A percentile compares a stretch with the other conserved stretches of the same genome.
These are phyloP conservation scores for Acrocera orbiculus DNA, from an alignment of 2,888 invertebrate genomes.

Conservation along the genomic window DNA sequence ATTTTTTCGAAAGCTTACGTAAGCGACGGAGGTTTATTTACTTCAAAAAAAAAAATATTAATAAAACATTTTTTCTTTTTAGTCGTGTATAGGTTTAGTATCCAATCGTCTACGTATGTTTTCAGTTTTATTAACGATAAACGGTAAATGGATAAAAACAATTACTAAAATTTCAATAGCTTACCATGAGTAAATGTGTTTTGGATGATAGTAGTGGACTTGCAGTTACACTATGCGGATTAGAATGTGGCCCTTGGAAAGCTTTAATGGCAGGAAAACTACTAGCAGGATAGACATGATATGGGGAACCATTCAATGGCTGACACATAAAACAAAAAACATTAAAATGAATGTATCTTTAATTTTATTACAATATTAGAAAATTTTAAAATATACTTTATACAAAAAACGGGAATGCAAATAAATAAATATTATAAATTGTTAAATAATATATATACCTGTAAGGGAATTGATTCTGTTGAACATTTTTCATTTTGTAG, in stretches of 20 bases:
- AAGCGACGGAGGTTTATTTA: too few relatives aligned
- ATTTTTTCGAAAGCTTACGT: too few relatives aligned
- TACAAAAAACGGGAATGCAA: conserved; percentile 2
- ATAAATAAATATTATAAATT: not conserved
- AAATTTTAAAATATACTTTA: too few relatives aligned
- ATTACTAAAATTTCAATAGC: conserved; percentile 6
- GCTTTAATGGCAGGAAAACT: conserved; percentile 43
- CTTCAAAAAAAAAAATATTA: conserved; percentile 6
- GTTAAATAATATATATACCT: conserved; percentile 32
- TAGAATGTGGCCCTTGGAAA: conserved; percentile 33
- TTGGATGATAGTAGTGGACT: conserved; percentile 27
- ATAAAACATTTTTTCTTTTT: too few relatives aligned
- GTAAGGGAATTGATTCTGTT: conserved; percentile 42
- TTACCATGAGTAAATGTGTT: conserved; percentile 17
- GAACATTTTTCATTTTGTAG: conserved; percentile 35
- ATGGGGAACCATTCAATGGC: conserved; percentile 48
- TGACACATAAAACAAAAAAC: conserved; percentile 18
- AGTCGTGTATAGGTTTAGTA: too few relatives aligned
- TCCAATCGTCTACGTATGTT: too few relatives aligned
- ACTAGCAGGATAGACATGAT: conserved; percentile 52
- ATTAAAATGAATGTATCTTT: too few relatives aligned
- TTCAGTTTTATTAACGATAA: too few relatives aligned
- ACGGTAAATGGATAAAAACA: too few relatives aligned
- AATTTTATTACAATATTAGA: too few relatives aligned
- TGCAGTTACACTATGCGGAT: conserved; percentile 25